Percentiles rank a stretch among this genome's conserved stretches.
These are phyloP conservation scores for Plebejus melissa DNA, from an alignment of 2,888 invertebrate genomes.

Conservation along the genomic window DNA sequence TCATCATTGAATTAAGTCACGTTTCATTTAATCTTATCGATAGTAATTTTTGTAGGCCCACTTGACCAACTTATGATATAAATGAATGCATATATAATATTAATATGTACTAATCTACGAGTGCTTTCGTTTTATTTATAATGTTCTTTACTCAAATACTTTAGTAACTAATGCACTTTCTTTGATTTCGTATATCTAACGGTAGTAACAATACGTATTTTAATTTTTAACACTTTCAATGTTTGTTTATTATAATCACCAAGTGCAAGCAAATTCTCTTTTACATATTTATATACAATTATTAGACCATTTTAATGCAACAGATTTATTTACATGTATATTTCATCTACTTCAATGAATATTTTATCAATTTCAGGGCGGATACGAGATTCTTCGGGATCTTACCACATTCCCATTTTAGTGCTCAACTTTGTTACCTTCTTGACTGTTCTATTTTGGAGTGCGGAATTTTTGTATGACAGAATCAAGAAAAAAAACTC, in stretches of 20 bases:
- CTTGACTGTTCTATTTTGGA: slow-evolving; percentile 80
- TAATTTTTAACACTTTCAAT: neutral
- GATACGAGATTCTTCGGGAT: slow-evolving; percentile 80
- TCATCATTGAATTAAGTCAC: slow-evolving; percentile 22
- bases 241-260: neutral
- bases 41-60: neutral
- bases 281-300: neutral
- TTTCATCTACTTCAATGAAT: neutral
- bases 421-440: slow-evolving; percentile 81
- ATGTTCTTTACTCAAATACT: neutral
- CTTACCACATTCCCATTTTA: slow-evolving; percentile 78
- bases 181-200: neutral
- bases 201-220: neutral
- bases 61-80: slow-evolving; percentile 14
- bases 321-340: no score
- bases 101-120: neutral
- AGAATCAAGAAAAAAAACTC: slow-evolving; percentile 51
- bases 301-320: neutral
- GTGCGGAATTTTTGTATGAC: slow-evolving; percentile 69
- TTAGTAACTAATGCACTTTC: neutral
- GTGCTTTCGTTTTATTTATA: neutral
- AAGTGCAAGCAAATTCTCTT: neutral
- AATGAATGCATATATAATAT: neutral
- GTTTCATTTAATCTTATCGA: slow-evolving; percentile 23
- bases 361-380: slow-evolving; percentile 70